Evolutionary conservation across 30 jellyfish, hydroid and myxozoan species (phyloP), one percentile per base, ranked within the genome.

Genomic region (Chrysaora quinquecirrha): DNA sequence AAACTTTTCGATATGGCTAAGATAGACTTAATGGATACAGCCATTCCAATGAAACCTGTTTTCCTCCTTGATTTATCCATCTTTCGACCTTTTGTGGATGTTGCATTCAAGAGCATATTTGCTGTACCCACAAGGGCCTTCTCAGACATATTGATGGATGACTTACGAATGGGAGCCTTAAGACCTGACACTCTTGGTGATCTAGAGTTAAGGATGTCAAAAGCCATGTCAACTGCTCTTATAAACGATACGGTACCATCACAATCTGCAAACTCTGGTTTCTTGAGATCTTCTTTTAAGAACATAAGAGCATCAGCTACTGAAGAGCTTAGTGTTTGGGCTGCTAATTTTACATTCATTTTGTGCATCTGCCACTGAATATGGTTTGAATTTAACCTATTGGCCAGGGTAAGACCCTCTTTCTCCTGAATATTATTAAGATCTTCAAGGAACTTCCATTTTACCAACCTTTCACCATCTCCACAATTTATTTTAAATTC

Each of bases 41-140:
- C 75, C 56, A 84, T 33, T 23, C 95, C 64, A 35, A 66, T 21
- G 30, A 82, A 35, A 4, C 72, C 72, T 43, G 93, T 82, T 35
- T 68, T 68, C 35, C 86, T 27, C 28, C 71, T 48, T 10, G 78
- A 27, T 18, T 23, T 27, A 10, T 10, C 22, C 21, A 18, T 76
- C 82, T 30, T 12, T 24, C 34, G 6, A 38, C 54, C 54, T 3
- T 6, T 14, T 3, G 54, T 6, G 6, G 54, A 38, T 38, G 6
- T 38, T 38, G 54, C 54, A 38, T 38, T 6, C 11, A 38, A 14
- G 6, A 38, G 14, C 14, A 38, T 6, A 14, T 38, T 38, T 38
- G 54, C 54, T 38, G 54, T 38, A 14, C 54, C 14, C 6, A 38
- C 14, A 3, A 38, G 14, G 54, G 54, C 54, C 14, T 38, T 38